These are phyloP conservation scores for Melozone crissalis DNA, from an alignment of 2,113 vertebrate species.

Conservation along the genomic window DNA sequence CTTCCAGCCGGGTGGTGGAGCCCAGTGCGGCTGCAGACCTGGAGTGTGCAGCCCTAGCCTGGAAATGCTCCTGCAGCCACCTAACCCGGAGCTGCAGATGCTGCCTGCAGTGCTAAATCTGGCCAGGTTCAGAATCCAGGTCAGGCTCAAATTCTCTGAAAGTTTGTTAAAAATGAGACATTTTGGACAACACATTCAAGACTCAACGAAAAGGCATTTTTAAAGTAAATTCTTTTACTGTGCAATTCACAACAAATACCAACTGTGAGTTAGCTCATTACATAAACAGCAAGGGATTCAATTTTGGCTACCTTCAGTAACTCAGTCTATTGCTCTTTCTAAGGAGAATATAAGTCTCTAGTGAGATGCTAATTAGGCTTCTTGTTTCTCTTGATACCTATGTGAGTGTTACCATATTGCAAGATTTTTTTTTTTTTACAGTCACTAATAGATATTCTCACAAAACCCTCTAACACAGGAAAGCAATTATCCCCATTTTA, in stretches of 20 bases:
- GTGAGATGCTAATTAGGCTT: background rate
- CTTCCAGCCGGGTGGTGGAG: background rate
- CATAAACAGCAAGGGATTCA: constrained; percentile 9
- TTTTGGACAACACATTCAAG: constrained; percentile 6
- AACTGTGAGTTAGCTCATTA: constrained; percentile 29
- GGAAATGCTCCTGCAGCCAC: background rate
- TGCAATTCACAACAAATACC: constrained; percentile 40
- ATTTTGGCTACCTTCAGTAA: constrained; percentile 4
- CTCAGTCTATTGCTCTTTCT: background rate
- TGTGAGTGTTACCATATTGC: background rate
- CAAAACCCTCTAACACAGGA: background rate
- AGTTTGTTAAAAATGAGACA: constrained; percentile 31
- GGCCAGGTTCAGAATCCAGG: constrained; percentile 12
- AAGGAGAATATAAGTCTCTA: background rate
- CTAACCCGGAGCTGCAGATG: background rate
- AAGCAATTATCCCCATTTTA: background rate
- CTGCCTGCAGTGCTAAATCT: background rate
- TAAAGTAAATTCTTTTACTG: constrained; percentile 29
- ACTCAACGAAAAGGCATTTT: constrained; percentile 59
- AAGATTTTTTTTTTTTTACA: background rate
- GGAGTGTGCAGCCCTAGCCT: background rate
- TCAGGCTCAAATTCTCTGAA: constrained; percentile 23
- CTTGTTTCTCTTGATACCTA: background rate
- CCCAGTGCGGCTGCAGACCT: background rate
- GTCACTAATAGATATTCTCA: background rate